Base-by-base conservation (phyloP, 2,113 vertebrate species). In the Vanacampus margaritifer region DNA sequence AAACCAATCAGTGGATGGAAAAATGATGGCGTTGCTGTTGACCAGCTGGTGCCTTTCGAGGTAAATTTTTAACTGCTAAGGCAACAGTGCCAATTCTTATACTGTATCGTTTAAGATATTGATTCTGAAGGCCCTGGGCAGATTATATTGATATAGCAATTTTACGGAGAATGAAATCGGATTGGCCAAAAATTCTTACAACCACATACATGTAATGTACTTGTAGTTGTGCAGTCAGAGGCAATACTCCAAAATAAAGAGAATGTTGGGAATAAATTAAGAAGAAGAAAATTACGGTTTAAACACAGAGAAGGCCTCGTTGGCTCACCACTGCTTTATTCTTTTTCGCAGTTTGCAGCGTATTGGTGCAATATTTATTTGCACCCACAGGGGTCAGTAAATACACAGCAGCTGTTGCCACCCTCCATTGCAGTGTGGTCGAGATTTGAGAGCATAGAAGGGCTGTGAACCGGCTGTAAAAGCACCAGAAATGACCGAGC, bases 311-410 rank as follows among this genome's bases (percentile, higher is more conserved):
- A 54, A 36, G 26, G 45, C 45, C 17, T 46, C 7, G 45, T 6
- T 46, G 45, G 6, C 43, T 46, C 43, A 5, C 17, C 45, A 19
- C 45, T 41, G 21, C 46, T 10, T 68, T 0, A 24, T 3, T 1
- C 21, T 24, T 58, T 9, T 21, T 48, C 43, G 5, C 13, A 60
- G 19, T 32, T 46, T 57, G 54, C 54, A 32, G 36, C 6, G 36
- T 61, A 37, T 59, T 3, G 45, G 1, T 58, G 79, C 36, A 73
- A 67, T 85, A 37, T 57, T 41, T 0, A 0, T 50, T 36, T 60
- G 0, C 19, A 39, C 54, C 75, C 57, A 74, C 68, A 85, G 84
- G 88, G 82, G 85, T 68, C 85, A 86, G 74, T 86, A 81, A 85
- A 74, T 72, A 73, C 71, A 64, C 68, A 48, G 3, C 26, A 50